Percentiles rank a stretch among this genome's conserved stretches.
Conservation (phyloP, 2,113 vertebrate species). For the Campylomormyrus numenius region DNA sequence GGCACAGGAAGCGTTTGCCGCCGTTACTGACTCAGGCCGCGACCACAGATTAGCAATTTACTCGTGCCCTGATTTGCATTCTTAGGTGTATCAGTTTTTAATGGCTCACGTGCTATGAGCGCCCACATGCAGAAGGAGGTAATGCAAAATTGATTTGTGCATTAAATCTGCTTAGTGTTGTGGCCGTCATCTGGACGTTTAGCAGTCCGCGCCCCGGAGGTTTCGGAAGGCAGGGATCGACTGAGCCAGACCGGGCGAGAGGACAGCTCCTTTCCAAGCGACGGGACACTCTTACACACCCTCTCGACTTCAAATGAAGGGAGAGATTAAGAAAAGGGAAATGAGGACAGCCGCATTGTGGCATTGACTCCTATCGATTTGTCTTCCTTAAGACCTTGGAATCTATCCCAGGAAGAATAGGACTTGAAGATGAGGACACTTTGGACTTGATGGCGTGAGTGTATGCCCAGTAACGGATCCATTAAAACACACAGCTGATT, state of each 20-base stretch:
- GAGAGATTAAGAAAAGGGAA: not conserved
- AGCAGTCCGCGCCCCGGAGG: slow-evolving; percentile 64
- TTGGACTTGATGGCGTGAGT: not conserved
- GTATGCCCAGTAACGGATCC: not conserved
- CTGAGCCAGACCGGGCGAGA: slow-evolving; percentile 31
- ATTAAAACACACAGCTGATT: not conserved
- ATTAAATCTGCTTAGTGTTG: slow-evolving; percentile 80
- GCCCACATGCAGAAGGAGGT: slow-evolving; percentile 73
- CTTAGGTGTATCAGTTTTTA: slow-evolving; percentile 79
- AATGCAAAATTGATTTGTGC: slow-evolving; percentile 88
- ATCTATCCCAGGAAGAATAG: not conserved
- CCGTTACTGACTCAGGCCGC: slow-evolving; percentile 55
- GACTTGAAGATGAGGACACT: not conserved
- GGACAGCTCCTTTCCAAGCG: not conserved
- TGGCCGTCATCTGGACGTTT: slow-evolving; percentile 63
- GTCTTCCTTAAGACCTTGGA: not conserved
- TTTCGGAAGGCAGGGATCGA: slow-evolving; percentile 37
- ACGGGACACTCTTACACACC: not conserved
- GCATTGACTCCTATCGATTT: not conserved
- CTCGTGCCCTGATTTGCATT: slow-evolving; percentile 68
- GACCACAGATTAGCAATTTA: slow-evolving; percentile 63
- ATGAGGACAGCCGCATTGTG: not conserved
- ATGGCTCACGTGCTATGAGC: slow-evolving; percentile 68
- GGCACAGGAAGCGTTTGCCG: slow-evolving; percentile 48
- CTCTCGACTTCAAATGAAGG: not conserved